These are phyloP conservation scores for Lagenorhynchus albirostris DNA, from an alignment of 2,113 vertebrate genomes.

Conservation along the genomic window DNA sequence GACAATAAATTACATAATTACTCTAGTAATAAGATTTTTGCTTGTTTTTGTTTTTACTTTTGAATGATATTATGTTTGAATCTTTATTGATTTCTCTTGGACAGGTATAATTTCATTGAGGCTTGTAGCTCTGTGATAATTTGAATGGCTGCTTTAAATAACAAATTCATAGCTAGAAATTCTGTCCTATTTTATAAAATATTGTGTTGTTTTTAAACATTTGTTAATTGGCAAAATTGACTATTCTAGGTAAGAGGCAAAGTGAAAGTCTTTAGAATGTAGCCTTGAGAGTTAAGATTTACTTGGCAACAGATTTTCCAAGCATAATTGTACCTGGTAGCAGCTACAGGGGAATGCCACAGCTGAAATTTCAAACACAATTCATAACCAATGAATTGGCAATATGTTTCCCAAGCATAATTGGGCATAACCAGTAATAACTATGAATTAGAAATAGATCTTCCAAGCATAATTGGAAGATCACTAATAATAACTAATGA, in stretches of 20 bases:
- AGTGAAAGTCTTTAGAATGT: constrained; percentile 35
- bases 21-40: not conserved
- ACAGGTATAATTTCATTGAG: not conserved
- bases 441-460: not conserved
- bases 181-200: not conserved
- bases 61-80: not conserved
- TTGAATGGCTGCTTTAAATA: not conserved
- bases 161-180: not conserved
- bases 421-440: not conserved
- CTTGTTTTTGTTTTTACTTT: not conserved
- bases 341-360: not conserved
- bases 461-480: not conserved
- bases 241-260: not conserved
- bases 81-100: not conserved
- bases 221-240: not conserved
- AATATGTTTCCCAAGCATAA: not conserved
- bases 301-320: not conserved
- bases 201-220: not conserved
- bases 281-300: not conserved
- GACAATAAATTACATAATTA: not conserved
- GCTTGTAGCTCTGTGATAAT: not conserved
- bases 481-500: not conserved
- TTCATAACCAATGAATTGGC: not conserved
- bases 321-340: not conserved
- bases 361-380: constrained; percentile 37